Percentiles rank a stretch among this genome's conserved stretches.
Evolutionary conservation across 2,113 vertebrate species (phyloP).

Genomic region (Nansenia antarctica): DNA sequence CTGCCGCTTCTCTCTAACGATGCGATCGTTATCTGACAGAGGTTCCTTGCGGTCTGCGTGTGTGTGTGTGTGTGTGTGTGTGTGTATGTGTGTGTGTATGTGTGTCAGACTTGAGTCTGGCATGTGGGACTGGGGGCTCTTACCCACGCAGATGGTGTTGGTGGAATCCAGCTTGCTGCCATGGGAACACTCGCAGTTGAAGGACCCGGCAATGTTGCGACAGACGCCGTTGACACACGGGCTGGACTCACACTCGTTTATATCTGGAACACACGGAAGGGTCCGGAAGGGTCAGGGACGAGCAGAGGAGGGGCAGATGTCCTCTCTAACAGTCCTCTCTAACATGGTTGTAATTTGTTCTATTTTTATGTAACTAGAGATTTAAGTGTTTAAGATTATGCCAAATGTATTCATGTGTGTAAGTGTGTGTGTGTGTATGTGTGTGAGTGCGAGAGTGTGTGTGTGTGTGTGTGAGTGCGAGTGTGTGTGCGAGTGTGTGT

Average conservation of each 20-base stretch:
- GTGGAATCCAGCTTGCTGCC: conserved; percentile 90
- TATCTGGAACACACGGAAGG: conserved; percentile 79
- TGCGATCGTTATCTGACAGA: conserved; percentile 16
- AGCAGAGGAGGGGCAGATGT: neutral
- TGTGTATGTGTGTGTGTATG: neutral
- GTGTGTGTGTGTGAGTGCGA: too few relatives aligned
- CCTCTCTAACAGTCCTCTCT: neutral
- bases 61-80: neutral
- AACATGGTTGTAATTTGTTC: too few relatives aligned
- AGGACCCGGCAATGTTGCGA: conserved; percentile 87
- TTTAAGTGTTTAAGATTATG: too few relatives aligned
- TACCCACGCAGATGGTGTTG: conserved; percentile 90
- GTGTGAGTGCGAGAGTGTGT: too few relatives aligned
- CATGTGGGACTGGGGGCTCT: conserved; percentile 45
- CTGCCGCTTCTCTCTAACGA: neutral
- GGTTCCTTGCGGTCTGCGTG: neutral
- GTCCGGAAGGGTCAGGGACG: conserved; percentile 23
- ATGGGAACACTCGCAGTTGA: conserved; percentile 86
- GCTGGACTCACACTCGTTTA: conserved; percentile 88
- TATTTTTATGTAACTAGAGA: too few relatives aligned
- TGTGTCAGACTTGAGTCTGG: conserved; percentile 1
- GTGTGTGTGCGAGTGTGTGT: too few relatives aligned
- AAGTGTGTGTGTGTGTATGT: neutral
- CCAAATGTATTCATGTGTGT: too few relatives aligned
- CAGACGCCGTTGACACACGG: conserved; percentile 89